These are phyloP conservation scores for Heteromyza rotundicornis DNA, from an alignment of 2,888 invertebrate genomes.

Conservation along the genomic window DNA sequence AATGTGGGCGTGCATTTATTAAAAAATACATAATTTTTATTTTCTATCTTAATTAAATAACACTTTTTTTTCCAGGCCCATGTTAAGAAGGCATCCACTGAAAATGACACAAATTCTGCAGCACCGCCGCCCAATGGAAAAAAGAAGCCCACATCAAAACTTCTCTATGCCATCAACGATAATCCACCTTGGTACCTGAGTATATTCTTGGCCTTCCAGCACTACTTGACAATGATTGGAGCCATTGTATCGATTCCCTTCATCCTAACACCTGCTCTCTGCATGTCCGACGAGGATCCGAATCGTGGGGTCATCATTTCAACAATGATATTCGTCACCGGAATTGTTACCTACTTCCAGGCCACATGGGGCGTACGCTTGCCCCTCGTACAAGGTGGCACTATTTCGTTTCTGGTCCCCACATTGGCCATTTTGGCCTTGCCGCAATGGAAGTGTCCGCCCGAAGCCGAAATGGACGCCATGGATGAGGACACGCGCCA, in stretches of 20 bases:
- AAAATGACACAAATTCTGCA: too few species aligned
- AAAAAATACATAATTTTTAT: too few species aligned
- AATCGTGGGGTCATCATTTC: conserved; percentile 78
- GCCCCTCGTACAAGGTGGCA: conserved; percentile 79
- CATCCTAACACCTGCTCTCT: conserved; percentile 79
- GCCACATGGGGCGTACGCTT: conserved; percentile 77
- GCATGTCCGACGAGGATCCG: conserved; percentile 78
- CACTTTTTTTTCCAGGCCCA: too few species aligned
- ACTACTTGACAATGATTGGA: conserved; percentile 85
- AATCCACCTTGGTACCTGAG: conserved; percentile 84
- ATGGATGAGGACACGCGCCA: conserved; percentile 67
- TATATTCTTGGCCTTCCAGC: conserved; percentile 82
- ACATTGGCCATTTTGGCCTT: conserved; percentile 76
- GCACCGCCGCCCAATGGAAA: neutral
- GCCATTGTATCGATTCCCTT: conserved; percentile 84
- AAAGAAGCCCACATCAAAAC: conserved; percentile 52
- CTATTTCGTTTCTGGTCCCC: conserved; percentile 80
- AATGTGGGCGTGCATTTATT: too few species aligned
- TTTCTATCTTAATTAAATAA: too few species aligned
- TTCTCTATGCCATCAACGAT: conserved; percentile 77
- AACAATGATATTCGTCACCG: conserved; percentile 82
- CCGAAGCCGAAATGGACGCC: conserved; percentile 63
- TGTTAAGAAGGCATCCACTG: too few species aligned
- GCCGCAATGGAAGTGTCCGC: conserved; percentile 76
- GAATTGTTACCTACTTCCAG: conserved; percentile 78